Conservation (phyloP, 2,888 invertebrate species). For the Hedya salicella region DNA sequence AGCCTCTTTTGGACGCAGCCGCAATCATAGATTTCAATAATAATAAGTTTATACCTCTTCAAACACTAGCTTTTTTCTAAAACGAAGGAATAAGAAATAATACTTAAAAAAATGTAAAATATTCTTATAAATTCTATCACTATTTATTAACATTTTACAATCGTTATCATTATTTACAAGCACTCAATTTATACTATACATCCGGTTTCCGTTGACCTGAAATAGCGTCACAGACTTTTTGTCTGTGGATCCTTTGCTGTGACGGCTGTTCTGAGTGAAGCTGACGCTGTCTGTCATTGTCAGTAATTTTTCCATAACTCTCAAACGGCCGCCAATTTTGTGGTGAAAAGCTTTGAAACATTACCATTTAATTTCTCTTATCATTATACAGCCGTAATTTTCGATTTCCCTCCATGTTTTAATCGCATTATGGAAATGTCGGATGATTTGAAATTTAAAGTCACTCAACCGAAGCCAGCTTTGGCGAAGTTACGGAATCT, state of each 20-base stretch:
- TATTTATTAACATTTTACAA: not conserved
- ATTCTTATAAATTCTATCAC: no score
- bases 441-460: constrained; percentile 33
- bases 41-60: no score
- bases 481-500: constrained; percentile 33
- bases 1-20: no score
- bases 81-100: no score
- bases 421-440: constrained; percentile 22
- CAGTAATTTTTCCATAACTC: constrained; percentile 17
- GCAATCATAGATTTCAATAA: no score
- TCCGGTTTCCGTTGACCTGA: constrained; percentile 23
- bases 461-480: constrained; percentile 32
- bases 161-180: not conserved
- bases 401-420: constrained; percentile 1
- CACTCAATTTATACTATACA: not conserved
- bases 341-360: not conserved
- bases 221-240: constrained; percentile 26
- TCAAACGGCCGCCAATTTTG: constrained; percentile 25
- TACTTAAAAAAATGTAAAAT: no score
- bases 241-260: constrained; percentile 30
- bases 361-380: not conserved
- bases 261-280: constrained; percentile 12
- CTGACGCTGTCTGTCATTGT: constrained; percentile 16
- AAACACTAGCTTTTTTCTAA: no score
- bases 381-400: not conserved